These are phyloP conservation scores for Diplosoma virens DNA, from an alignment of 23 tunicate genomes.

Conservation along the genomic window DNA sequence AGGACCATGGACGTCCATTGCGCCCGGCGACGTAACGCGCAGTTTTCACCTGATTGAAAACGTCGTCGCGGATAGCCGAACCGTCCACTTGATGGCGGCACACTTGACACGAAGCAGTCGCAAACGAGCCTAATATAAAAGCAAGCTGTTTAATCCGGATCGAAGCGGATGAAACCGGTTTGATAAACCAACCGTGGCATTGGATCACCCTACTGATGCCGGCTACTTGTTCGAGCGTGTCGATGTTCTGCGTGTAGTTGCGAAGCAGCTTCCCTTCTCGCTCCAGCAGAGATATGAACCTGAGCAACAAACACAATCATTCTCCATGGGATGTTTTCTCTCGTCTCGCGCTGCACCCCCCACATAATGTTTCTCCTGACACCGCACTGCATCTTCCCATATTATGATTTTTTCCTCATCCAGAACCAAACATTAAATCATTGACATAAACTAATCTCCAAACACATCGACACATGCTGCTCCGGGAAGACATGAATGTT, in stretches of 20 bases:
- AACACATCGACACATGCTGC: too few relatives aligned
- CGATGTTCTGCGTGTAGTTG: slow-evolving; percentile 98
- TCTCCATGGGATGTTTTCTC: too few relatives aligned
- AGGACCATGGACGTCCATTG: too few relatives aligned
- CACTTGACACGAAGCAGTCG: slow-evolving; percentile 77
- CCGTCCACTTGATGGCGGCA: slow-evolving; percentile 60
- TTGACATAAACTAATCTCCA: too few relatives aligned
- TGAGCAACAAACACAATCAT: not conserved
- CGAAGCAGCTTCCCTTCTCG: slow-evolving; percentile 65
- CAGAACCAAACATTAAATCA: too few relatives aligned
- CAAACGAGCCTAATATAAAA: slow-evolving; percentile 73
- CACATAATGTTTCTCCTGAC: too few relatives aligned
- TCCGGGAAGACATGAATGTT: too few relatives aligned
- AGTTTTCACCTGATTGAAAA: slow-evolving; percentile 88
- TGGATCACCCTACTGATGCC: slow-evolving; percentile 89
- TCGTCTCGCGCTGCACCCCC: too few relatives aligned
- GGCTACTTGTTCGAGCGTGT: slow-evolving; percentile 92
- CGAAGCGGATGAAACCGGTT: not conserved
- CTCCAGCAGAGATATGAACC: slow-evolving; percentile 75
- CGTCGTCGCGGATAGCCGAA: slow-evolving; percentile 67
- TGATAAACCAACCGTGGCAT: slow-evolving; percentile 73
- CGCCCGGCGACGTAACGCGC: too few relatives aligned
- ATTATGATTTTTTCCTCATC: too few relatives aligned
- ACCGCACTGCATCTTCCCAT: too few relatives aligned
- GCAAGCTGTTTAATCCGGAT: not conserved